phyloP scores from a whole-genome alignment of 2,797 vertebrate species.

The Dicrostonyx torquatus region DNA sequence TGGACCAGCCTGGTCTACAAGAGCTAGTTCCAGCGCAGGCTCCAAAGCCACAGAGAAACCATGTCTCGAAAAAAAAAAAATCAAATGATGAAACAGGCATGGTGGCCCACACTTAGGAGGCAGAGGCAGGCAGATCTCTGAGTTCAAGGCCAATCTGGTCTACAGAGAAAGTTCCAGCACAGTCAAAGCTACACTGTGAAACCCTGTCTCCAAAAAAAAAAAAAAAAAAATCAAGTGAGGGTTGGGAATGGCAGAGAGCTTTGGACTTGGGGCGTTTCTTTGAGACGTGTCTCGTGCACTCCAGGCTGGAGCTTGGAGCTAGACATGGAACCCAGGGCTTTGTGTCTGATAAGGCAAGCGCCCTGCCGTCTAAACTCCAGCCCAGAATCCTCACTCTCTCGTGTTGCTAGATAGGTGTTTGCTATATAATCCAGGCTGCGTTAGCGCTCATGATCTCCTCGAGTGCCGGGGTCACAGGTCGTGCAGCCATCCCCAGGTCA shows the following conservation, averaged over 20 bases:
- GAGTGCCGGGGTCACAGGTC: neutral
- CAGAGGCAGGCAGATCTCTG: neutral
- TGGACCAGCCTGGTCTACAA: neutral
- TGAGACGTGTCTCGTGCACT: neutral
- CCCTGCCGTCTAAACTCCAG: too few relatives aligned
- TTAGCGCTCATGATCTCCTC: neutral
- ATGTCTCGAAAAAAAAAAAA: too few relatives aligned
- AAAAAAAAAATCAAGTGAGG: neutral
- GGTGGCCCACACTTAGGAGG: neutral
- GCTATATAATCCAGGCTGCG: neutral
- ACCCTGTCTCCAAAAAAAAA: neutral
- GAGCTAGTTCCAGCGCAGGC: too few relatives aligned
- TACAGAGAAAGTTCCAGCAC: neutral
- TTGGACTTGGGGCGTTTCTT: neutral
- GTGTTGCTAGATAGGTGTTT: fast-evolving
- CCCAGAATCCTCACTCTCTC: too few relatives aligned
- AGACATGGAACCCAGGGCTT: neutral
- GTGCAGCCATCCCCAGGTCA: neutral
- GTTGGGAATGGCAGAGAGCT: too few relatives aligned
- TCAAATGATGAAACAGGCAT: too few relatives aligned
- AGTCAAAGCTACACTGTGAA: neutral
- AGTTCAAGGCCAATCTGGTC: neutral
- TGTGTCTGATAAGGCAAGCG: neutral
- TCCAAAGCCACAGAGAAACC: too few relatives aligned
- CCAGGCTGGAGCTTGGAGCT: too few relatives aligned